Evolutionary conservation across 2,888 invertebrate species (phyloP).

Genomic region (Amphipyra berbera): DNA sequence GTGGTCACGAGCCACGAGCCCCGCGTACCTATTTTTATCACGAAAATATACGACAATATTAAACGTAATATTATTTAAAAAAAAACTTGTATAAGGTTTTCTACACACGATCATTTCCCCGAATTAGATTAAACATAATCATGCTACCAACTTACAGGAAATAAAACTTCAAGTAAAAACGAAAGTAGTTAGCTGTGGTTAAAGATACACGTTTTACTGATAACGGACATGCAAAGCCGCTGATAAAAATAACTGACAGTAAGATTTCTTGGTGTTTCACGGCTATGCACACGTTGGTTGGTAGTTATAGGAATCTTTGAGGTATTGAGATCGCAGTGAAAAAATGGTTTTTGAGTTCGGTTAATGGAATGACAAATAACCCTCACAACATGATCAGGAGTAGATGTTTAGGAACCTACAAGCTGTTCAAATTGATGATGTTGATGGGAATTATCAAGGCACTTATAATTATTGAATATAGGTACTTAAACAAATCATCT

Average conservation of each 20-base stretch:
- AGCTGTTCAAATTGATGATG: too few species aligned
- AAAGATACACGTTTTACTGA: slow-evolving; percentile 40
- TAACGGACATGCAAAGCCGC: slow-evolving; percentile 48
- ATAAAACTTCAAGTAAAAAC: slow-evolving; percentile 43
- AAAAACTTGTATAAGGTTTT: not conserved
- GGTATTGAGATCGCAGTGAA: slow-evolving; percentile 9
- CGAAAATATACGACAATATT: too few species aligned
- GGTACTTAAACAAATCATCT: too few species aligned
- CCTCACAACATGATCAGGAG: too few species aligned
- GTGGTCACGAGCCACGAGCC: too few species aligned
- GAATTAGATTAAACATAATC: slow-evolving; percentile 11
- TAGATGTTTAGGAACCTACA: too few species aligned
- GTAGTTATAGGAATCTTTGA: not conserved
- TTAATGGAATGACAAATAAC: too few species aligned
- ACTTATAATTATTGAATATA: too few species aligned
- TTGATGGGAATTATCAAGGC: too few species aligned
- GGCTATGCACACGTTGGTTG: slow-evolving; percentile 17
- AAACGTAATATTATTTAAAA: too few species aligned
- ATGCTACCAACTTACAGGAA: slow-evolving; percentile 36
- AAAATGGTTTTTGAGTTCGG: not conserved
- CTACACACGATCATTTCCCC: slow-evolving; percentile 6
- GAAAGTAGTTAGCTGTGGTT: slow-evolving; percentile 35
- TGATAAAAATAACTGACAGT: slow-evolving; percentile 46
- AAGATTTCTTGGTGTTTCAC: slow-evolving; percentile 31
- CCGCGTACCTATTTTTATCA: too few species aligned